Evolutionary conservation across 2,113 vertebrate species (phyloP).

Genomic region (Acanthisitta chloris): DNA sequence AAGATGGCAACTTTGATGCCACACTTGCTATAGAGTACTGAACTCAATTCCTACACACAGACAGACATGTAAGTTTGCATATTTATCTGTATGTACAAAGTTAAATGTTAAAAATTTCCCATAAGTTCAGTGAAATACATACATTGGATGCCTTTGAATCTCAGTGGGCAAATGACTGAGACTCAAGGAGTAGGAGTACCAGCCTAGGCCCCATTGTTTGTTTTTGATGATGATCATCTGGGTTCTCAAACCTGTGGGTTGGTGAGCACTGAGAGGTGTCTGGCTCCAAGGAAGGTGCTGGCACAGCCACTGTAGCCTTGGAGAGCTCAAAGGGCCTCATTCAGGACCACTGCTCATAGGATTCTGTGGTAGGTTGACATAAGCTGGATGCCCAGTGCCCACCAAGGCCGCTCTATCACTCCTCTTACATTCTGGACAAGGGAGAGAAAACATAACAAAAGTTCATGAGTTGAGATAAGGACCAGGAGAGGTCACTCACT

Average conservation of each 20-base stretch:
- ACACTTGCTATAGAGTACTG: neutral
- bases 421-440: no score
- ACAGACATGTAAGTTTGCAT: neutral
- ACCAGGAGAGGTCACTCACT: no score
- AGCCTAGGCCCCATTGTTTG: neutral
- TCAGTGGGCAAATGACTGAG: neutral
- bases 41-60: neutral
- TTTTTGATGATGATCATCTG: neutral
- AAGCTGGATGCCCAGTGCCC: no score
- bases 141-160: neutral
- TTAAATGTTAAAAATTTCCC: neutral
- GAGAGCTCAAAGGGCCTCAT: neutral
- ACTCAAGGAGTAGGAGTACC: neutral
- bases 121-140: no score
- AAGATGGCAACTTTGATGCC: neutral
- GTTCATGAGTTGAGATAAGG: no score
- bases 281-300: neutral
- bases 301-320: neutral
- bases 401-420: no score
- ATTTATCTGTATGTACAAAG: accelerated
- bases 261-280: neutral
- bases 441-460: no score
- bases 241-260: neutral
- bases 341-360: neutral
- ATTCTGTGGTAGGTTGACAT: no score